Evolutionary conservation across 35 echinoderm and acorn worm genomes (phyloP), one percentile per base, ranked within the genome.

Genomic region (Diadema setosum): DNA sequence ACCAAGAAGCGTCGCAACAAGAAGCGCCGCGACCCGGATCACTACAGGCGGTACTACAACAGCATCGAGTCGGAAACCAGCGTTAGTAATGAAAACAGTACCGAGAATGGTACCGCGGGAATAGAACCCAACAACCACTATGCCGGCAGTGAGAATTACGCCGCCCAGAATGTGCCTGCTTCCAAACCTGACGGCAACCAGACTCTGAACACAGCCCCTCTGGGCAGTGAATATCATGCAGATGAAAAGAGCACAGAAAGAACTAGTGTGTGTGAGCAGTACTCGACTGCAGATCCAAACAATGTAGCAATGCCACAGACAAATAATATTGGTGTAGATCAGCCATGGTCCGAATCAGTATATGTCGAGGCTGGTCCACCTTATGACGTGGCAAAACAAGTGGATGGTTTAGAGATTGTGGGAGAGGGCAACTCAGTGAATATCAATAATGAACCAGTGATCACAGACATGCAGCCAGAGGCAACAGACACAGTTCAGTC

Each of bases 1-100:
- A 56, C 17, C 1, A 39, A 75, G 49, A 95, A 90, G 57, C 31
- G 90, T 21, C 87, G 91, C 15, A 97, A 97, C 37, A 97, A 97
- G 65, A 97, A 97, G 31, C 82, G 83, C 21, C 59, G 90, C 42
- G 94, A 97, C 84, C 90, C 90, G 12, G 89, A 60, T 24, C 90
- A 90, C 61, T 97, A 93, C 42, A 76, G 87, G 6, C 86, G 85
- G 45, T 93, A 82, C 83, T 97, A 93, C 50, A 80, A 89, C n/a
- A n/a, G n/a, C n/a, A n/a, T 15, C 89, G 63, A 17, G 41, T 74
- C 21, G 60, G 30, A 70, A 43, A 20, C 32, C 24, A 39, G 58
- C 81, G 2, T 39, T 15, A 20, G 46, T 27, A 49, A 80, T 30
- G 40, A 84, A 20, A 69, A 35, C 36, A 64, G 87, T 26, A 34